These are phyloP conservation scores for Frankliniella intonsa DNA, from an alignment of 2,888 invertebrate genomes.

Conservation along the genomic window DNA sequence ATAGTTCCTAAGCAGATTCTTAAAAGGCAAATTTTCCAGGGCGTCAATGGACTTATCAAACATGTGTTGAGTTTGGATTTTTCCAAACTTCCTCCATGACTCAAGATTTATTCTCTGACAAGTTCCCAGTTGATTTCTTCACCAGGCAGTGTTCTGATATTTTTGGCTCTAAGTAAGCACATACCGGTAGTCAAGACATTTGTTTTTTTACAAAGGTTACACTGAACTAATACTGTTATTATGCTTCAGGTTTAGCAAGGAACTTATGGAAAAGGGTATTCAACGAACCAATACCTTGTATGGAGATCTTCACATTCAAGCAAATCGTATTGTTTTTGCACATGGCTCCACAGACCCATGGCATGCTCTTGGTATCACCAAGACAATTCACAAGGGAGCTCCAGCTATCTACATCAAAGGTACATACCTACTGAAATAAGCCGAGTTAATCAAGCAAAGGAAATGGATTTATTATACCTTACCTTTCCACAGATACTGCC, in stretches of 20 bases:
- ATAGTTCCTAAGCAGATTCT: conserved; percentile 32
- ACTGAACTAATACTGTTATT: conserved; percentile 24
- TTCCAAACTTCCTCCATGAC: conserved; percentile 79
- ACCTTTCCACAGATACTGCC: conserved; percentile 66
- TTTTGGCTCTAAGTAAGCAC: conserved; percentile 65
- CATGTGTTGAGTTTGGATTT: conserved; percentile 94
- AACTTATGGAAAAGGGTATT: conserved; percentile 59
- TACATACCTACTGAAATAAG: conserved; percentile 42
- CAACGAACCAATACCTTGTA: conserved; percentile 72
- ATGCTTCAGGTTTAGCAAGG: conserved; percentile 53
- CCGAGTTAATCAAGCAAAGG: not conserved
- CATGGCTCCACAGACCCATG: conserved; percentile 88
- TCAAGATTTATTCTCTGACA: conserved; percentile 63
- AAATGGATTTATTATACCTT: conserved; percentile 27
- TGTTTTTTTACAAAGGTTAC: conserved; percentile 21
- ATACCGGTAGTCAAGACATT: conserved; percentile 28
- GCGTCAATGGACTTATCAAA: conserved; percentile 91
- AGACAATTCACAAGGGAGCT: conserved; percentile 52
- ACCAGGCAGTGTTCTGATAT: conserved; percentile 77
- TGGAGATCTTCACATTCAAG: conserved; percentile 66
- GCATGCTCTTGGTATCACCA: conserved; percentile 72
- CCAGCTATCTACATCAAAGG: conserved; percentile 73
- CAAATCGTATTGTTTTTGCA: conserved; percentile 72
- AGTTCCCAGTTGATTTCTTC: conserved; percentile 72
- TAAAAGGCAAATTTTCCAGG: conserved; percentile 46